These are phyloP conservation scores for Diadumene lineata DNA, from an alignment of 92 coral and sea anemone genomes.

Conservation along the genomic window DNA sequence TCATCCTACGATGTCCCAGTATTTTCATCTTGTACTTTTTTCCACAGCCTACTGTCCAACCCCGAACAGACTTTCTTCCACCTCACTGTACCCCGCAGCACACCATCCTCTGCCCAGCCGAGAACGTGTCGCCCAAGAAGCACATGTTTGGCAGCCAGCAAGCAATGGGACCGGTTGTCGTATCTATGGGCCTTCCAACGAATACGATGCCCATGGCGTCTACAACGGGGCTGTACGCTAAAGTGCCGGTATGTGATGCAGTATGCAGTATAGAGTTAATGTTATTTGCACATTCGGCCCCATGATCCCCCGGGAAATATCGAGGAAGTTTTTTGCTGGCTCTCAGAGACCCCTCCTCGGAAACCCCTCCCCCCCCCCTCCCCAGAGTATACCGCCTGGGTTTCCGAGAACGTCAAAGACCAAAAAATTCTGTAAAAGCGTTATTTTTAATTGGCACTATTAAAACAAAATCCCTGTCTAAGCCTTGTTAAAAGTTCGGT, in stretches of 20 bases:
- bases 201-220: conserved; percentile 60
- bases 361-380: no score
- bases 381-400: no score
- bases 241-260: conserved; percentile 51
- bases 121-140: conserved; percentile 73
- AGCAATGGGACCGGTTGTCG: conserved; percentile 67
- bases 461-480: no score
- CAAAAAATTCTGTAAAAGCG: no score
- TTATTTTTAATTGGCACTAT: no score
- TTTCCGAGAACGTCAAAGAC: no score
- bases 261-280: no score
- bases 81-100: conserved; percentile 70
- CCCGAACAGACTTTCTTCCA: conserved; percentile 61
- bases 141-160: conserved; percentile 59
- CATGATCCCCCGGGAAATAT: no score
- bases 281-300: no score
- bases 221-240: conserved; percentile 68
- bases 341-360: no score
- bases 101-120: conserved; percentile 71
- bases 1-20: background rate
- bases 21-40: background rate
- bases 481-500: no score
- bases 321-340: no score
- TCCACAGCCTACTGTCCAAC: conserved; percentile 63
- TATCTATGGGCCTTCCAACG: conserved; percentile 78